Evolutionary conservation across 2,888 invertebrate genomes (phyloP).

Genomic region (Andrena camellia): DNA sequence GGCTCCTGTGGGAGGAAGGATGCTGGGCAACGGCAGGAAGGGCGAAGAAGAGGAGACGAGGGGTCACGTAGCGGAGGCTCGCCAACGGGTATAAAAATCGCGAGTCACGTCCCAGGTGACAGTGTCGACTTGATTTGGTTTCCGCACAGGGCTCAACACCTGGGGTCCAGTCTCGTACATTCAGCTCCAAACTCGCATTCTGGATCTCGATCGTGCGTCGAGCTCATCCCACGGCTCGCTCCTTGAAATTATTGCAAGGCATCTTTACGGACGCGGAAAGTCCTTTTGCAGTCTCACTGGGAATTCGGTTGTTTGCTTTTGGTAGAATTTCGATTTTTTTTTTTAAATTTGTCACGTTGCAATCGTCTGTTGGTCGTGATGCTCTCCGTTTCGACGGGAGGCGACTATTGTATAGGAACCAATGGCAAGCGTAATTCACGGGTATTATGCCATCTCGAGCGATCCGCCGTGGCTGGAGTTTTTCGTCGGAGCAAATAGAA

Average conservation of each 20-base stretch:
- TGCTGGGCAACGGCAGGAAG: background rate
- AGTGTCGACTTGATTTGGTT: conserved; percentile 85
- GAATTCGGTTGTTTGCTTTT: too few species aligned
- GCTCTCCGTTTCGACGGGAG: background rate
- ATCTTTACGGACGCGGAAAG: background rate
- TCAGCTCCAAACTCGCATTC: conserved; percentile 78
- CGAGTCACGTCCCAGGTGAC: conserved; percentile 85
- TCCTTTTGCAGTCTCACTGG: background rate
- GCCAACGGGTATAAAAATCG: conserved; percentile 77
- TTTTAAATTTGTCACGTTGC: too few species aligned
- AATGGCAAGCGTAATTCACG: too few species aligned
- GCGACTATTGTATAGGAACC: too few species aligned
- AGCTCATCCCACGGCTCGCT: background rate
- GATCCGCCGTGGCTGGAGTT: background rate
- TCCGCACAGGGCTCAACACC: conserved; percentile 86
- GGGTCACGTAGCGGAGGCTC: conserved; percentile 50
- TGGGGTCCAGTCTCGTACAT: conserved; percentile 85
- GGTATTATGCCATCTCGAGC: background rate
- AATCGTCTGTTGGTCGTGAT: too few species aligned
- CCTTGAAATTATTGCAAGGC: background rate
- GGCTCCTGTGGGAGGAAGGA: background rate
- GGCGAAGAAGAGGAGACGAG: conserved; percentile 12
- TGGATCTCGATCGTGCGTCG: conserved; percentile 54
- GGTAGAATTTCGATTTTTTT: too few species aligned
- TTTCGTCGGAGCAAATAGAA: background rate